Conservation (phyloP, 2,113 vertebrate species). For the Phainopepla nitens region DNA sequence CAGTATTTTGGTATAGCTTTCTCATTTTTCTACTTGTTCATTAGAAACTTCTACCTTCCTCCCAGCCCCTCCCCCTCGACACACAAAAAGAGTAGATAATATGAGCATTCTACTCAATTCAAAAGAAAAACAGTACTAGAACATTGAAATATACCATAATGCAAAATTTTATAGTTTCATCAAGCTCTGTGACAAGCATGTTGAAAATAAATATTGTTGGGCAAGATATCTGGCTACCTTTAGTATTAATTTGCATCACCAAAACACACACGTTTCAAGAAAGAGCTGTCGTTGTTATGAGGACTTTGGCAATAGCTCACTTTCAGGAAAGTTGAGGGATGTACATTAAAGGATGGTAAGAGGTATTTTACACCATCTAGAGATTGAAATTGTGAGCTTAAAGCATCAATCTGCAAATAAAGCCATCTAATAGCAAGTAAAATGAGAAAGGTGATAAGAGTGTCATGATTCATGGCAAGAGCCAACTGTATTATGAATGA, state of each 20-base stretch:
- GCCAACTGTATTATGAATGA: conserved; percentile 69
- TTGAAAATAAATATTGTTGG: background rate
- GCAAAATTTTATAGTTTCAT: background rate
- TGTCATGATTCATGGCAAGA: conserved; percentile 62
- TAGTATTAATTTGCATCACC: background rate
- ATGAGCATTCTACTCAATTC: background rate
- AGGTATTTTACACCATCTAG: conserved; percentile 43
- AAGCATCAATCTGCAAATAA: conserved; percentile 63
- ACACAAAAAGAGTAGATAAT: background rate
- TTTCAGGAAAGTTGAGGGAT: background rate
- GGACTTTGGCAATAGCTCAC: background rate
- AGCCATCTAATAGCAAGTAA: conserved; percentile 46
- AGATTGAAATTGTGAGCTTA: conserved; percentile 54
- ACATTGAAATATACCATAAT: background rate
- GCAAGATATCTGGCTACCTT: background rate
- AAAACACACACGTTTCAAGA: background rate
- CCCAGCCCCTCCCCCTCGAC: fast-evolving
- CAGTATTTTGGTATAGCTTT: background rate
- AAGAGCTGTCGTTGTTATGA: background rate
- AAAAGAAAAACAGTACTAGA: background rate
- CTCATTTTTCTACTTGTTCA: background rate
- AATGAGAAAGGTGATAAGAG: conserved; percentile 63
- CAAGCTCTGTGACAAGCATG: background rate
- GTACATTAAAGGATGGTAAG: background rate
- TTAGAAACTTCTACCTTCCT: background rate